Evolutionary conservation across 2,113 vertebrate genomes (phyloP).

Genomic region (Halcyon senegalensis): DNA sequence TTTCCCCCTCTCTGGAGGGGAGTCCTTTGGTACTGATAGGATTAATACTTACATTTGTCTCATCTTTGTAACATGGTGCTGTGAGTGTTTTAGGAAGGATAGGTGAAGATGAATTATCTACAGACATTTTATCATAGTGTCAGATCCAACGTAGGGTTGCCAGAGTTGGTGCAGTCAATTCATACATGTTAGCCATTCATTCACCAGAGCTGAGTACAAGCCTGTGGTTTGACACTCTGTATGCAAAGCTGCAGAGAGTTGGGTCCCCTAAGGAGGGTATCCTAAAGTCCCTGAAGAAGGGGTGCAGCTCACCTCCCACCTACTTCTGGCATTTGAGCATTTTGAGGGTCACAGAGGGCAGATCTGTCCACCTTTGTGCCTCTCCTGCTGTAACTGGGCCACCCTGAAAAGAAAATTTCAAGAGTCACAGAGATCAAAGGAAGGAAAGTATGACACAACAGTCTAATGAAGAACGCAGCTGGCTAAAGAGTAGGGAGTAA

Average conservation of each 20-base stretch:
- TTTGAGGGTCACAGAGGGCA: background rate
- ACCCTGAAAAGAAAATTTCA: background rate
- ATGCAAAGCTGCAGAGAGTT: background rate
- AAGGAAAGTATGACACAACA: background rate
- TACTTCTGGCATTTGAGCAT: background rate
- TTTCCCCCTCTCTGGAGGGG: background rate
- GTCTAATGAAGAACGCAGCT: background rate
- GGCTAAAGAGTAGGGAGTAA: background rate
- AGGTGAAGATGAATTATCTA: background rate
- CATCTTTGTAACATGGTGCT: background rate
- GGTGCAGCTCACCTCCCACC: background rate
- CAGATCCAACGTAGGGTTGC: rapidly evolving
- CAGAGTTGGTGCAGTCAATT: background rate
- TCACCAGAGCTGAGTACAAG: rapidly evolving
- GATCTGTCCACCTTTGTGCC: background rate
- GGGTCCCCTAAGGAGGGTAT: background rate
- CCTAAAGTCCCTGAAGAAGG: background rate
- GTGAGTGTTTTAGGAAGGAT: background rate
- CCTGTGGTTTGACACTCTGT: background rate
- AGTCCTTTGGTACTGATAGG: background rate
- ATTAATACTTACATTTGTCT: background rate
- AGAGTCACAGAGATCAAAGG: background rate
- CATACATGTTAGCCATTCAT: rapidly evolving
- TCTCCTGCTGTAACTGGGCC: background rate
- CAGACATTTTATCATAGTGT: background rate